Percentiles rank a stretch among this genome's conserved stretches.
Evolutionary conservation across 92 coral and sea anemone species (phyloP).

Genomic region (Siderastrea radians): DNA sequence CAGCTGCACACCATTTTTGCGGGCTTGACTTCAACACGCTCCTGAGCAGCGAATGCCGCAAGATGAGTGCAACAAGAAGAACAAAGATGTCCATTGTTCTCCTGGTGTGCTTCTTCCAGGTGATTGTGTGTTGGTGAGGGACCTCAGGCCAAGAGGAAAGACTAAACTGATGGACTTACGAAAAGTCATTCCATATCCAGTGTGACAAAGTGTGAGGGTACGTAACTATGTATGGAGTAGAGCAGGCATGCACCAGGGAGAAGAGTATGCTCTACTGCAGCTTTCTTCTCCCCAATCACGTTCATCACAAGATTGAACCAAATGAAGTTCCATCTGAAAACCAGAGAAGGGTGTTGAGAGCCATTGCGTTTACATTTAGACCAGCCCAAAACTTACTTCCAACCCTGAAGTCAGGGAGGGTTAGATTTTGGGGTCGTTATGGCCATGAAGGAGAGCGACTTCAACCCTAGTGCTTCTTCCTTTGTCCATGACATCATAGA

Average conservation of each 20-base stretch:
- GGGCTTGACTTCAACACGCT: slow-evolving; percentile 33
- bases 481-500: too few relatives aligned
- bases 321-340: too few relatives aligned
- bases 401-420: too few relatives aligned
- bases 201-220: neutral
- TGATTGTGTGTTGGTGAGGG: slow-evolving; percentile 39
- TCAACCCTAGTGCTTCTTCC: too few relatives aligned
- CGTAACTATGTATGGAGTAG: neutral
- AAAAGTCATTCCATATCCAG: slow-evolving; percentile 32
- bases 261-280: neutral
- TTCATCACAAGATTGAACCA: neutral
- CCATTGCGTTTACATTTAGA: too few relatives aligned
- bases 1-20: slow-evolving; percentile 40
- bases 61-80: slow-evolving; percentile 23
- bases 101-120: slow-evolving; percentile 33
- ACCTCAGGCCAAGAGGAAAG: slow-evolving; percentile 53
- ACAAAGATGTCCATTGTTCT: slow-evolving; percentile 17
- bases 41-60: slow-evolving; percentile 20
- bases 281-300: neutral
- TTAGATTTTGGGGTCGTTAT: too few relatives aligned
- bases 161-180: slow-evolving; percentile 45
- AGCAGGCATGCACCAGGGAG: neutral
- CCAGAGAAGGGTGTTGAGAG: too few relatives aligned
- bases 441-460: too few relatives aligned
- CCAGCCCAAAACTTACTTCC: too few relatives aligned